Evolutionary conservation across 2,888 invertebrate genomes (phyloP).

Genomic region (Anaspis maculata): DNA sequence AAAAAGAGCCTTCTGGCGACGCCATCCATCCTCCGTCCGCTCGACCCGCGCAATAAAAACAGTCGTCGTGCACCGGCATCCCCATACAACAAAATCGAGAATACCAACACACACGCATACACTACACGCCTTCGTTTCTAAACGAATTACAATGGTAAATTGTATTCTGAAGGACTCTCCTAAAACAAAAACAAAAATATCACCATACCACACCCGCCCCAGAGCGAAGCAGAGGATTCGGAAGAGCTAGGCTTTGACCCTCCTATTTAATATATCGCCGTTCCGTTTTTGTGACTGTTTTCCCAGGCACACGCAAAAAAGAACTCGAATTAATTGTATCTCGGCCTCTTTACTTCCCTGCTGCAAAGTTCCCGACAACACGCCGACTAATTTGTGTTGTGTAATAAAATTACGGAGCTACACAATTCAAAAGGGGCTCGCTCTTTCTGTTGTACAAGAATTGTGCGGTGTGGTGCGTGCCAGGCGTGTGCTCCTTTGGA

Average conservation of each 20-base stretch:
- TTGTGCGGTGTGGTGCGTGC: too few relatives aligned
- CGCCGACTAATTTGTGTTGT: constrained; percentile 18
- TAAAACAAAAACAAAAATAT: not conserved
- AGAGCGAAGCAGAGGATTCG: too few relatives aligned
- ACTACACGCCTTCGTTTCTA: too few relatives aligned
- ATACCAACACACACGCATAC: too few relatives aligned
- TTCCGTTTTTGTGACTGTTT: not conserved
- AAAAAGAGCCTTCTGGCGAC: too few relatives aligned
- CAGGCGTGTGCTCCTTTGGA: too few relatives aligned
- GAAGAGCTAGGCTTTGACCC: not conserved
- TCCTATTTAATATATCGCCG: not conserved
- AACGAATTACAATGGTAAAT: constrained; percentile 1
- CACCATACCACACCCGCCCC: not conserved
- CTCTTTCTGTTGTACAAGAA: constrained; percentile 16
- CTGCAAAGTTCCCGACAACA: constrained; percentile 15
- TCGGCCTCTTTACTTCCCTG: constrained; percentile 12
- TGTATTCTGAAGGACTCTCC: not conserved
- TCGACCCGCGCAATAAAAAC: too few relatives aligned
- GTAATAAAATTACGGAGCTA: constrained; percentile 21
- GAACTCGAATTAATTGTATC: constrained; percentile 18
- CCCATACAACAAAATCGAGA: too few relatives aligned
- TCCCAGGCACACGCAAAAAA: constrained; percentile 1
- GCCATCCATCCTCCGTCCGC: too few relatives aligned
- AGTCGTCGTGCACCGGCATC: too few relatives aligned
- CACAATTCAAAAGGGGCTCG: constrained; percentile 9